Conservation (phyloP, 2,888 invertebrate species). For the Uloborus plumipes region DNA sequence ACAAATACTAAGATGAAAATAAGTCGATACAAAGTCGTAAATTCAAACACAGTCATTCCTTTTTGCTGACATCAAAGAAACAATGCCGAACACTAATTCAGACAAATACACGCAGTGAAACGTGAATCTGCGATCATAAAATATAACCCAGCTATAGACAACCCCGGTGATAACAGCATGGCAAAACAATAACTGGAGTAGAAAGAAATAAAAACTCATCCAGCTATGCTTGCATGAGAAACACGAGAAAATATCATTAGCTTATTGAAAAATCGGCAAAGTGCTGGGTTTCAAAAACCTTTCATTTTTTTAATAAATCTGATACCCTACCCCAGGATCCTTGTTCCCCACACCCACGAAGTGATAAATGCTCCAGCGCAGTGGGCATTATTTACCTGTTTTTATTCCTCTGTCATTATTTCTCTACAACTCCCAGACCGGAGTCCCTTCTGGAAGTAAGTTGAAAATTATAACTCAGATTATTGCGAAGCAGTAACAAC, state of each 20-base stretch:
- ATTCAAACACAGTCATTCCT: neutral
- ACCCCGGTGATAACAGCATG: neutral
- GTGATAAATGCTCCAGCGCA: slow-evolving; percentile 34
- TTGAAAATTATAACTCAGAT: slow-evolving; percentile 54
- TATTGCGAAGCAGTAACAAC: slow-evolving; percentile 18
- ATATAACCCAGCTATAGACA: slow-evolving; percentile 35
- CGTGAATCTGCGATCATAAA: slow-evolving; percentile 18
- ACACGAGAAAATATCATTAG: slow-evolving; percentile 55
- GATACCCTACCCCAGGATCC: slow-evolving; percentile 23
- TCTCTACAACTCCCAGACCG: neutral
- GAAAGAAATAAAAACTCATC: slow-evolving; percentile 21
- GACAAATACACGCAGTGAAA: slow-evolving; percentile 1
- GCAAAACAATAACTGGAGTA: slow-evolving; percentile 18
- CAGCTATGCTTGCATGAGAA: neutral
- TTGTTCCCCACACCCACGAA: slow-evolving; percentile 9
- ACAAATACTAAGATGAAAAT: too few relatives aligned
- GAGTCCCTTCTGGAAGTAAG: slow-evolving; percentile 44
- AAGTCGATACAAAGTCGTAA: too few relatives aligned
- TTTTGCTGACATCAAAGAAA: slow-evolving; percentile 5
- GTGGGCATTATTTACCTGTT: slow-evolving; percentile 49
- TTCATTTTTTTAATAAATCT: slow-evolving; percentile 1
- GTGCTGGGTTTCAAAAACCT: slow-evolving; percentile 13
- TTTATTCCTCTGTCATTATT: slow-evolving; percentile 49
- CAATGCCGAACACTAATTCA: slow-evolving; percentile 3
- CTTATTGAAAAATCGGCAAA: slow-evolving; percentile 58